Percentiles rank a stretch among this genome's conserved stretches.
Evolutionary conservation across 2,888 invertebrate genomes (phyloP).

Genomic region (Elysia crispata): DNA sequence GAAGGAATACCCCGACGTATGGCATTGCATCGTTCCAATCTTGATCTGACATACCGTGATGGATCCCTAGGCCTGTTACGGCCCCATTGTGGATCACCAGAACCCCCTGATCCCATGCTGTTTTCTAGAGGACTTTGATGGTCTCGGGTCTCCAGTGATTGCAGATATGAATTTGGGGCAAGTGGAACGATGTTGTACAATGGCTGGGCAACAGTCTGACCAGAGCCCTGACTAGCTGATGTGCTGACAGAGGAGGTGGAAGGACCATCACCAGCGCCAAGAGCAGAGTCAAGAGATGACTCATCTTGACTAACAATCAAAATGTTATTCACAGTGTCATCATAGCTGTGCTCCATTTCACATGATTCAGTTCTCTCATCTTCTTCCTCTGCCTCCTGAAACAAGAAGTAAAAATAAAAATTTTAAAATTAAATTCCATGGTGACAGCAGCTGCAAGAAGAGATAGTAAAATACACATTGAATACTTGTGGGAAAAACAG

Average conservation of each 20-base stretch:
- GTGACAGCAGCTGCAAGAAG: background rate
- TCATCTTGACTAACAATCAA: conserved; percentile 54
- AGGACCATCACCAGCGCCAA: conserved; percentile 6
- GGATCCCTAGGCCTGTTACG: conserved; percentile 40
- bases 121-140: conserved; percentile 18
- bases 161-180: conserved; percentile 42
- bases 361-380: conserved; percentile 46
- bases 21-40: conserved; percentile 45
- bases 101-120: background rate
- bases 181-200: conserved; percentile 47
- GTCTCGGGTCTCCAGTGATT: conserved; percentile 2
- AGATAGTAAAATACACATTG: no score
- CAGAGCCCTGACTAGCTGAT: background rate
- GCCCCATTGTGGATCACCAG: conserved; percentile 30
- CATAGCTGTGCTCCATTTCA: conserved; percentile 70
- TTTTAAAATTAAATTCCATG: background rate
- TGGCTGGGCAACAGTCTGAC: conserved; percentile 7
- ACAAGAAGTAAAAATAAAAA: background rate
- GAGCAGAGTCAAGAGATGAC: conserved; percentile 43
- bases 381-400: conserved; percentile 48
- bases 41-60: conserved; percentile 40
- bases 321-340: conserved; percentile 64
- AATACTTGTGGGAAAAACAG: no score
- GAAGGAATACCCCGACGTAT: conserved; percentile 35
- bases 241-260: background rate